Base-by-base conservation (phyloP, 2,113 vertebrate species). In the Neodontobutis hainanensis region DNA sequence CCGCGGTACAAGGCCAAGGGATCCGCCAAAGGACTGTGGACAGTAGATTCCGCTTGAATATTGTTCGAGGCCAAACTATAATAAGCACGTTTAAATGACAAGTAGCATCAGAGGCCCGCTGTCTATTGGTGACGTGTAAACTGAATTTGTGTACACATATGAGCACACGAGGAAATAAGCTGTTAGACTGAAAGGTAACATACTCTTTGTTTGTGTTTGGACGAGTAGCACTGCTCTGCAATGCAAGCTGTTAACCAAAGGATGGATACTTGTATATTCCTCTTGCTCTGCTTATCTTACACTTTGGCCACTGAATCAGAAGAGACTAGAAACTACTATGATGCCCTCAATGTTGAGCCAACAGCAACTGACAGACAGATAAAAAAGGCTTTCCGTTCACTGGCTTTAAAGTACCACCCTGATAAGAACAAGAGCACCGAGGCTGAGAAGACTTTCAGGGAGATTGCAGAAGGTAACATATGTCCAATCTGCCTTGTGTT, bases 401-500 rank as follows among this genome's bases (percentile, higher is more conserved):
- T 89, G 60, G 87, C 87, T 35, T 44, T 88, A 2, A 87, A 85
- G 72, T 83, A 84, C 70, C 91, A 92, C 53, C 91, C 90, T 0
- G 89, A 92, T 75, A 92, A 91, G 64, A 89, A 86, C 84, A 88
- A 75, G 67, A 72, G 80, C 59, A 19, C 62, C 4, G 75, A 83
- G 11, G 87, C 90, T 16, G 89, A 90, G 71, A 67, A 52, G 56
- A 71, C 62, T 6, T 92, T 92, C 77, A 83, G 87, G 44, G 88
- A 90, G 16, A 86, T 88, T 19, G 68, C 67, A 27, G 87, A 92
- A 87, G 90, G 90, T 91, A 84, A 83, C 59, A 7, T n/a, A 48
- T 3, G 14, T 32, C 3, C 44, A 46, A 40, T 40, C 44, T 46
- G 8, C 44, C 44, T 8, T 11, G 9, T 46, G 44, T 11, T 14